Evolutionary conservation across 2,888 invertebrate species (phyloP), one percentile per base, ranked within the genome.

Genomic region (Amiota mariae): DNA sequence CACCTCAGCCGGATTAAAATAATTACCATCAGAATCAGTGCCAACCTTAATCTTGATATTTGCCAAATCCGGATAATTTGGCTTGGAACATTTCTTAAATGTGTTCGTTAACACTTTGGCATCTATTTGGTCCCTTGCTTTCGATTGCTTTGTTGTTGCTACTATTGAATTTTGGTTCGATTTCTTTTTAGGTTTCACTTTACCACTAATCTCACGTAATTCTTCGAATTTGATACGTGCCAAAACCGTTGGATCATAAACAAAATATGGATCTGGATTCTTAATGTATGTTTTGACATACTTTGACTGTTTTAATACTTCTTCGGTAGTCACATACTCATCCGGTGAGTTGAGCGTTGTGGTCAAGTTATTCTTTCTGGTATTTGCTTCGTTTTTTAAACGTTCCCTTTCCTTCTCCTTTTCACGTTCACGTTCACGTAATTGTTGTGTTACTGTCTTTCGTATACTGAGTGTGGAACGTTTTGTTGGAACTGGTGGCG

Each of bases 211-310:
- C n/a, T 88, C 87, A 47, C 80, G 80, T 8, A 87, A 74, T 70
- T 90, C 90, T 57, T 90, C 89, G 71, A 85, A 84, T 75, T 87
- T 88, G 2, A 90, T 78, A 3, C 84, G 85, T 2, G 88, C 88
- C 68, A 89, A 85, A 73, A 90, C 85, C 70, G 88, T 85, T 8
- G 88, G 90, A 80, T 90, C 90, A 74, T 90, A 90, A n/a, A 86
- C 87, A 70, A 90, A 90, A 73, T 86, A 88, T 15, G 88, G 85
- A 80, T 90, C 90, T 1, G 90, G 90, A 82, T 90, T 90, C 77
- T 90, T 90, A 49, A 90, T 88, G 70, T 90, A 90, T 0, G 90
- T 90, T 75, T 89, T 89, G 2, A 90, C 90, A 83, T 88, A 90
- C 78, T 90, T 90, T 15, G 90, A 90, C 75, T 90, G 89, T 18